A percentile compares a stretch with the other conserved stretches of the same genome.
Evolutionary conservation across 2,113 vertebrate species (phyloP).

Genomic region (Melanotaenia duboulayi): DNA sequence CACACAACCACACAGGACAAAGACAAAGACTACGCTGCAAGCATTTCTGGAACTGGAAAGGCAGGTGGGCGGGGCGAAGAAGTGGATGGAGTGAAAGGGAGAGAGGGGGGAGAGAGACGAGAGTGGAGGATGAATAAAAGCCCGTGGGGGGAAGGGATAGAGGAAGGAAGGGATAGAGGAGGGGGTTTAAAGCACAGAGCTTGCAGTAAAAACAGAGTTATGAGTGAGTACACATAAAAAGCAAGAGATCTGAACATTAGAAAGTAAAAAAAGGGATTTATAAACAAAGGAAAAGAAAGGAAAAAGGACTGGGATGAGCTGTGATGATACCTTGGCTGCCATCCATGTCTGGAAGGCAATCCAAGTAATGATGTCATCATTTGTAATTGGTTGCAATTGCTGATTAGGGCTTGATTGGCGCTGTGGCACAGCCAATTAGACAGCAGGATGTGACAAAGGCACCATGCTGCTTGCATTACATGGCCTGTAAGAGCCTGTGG

Average conservation of each 20-base stretch:
- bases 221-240: background rate
- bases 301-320: constrained; percentile 4
- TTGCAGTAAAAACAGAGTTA: constrained; percentile 22
- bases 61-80: constrained; percentile 63
- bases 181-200: constrained; percentile 33
- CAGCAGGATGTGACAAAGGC: constrained; percentile 20
- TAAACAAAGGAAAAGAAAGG: background rate
- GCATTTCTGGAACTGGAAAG: constrained; percentile 52
- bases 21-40: constrained; percentile 68
- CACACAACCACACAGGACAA: constrained; percentile 12
- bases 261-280: background rate
- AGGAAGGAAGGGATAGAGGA: constrained; percentile 1
- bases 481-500: background rate
- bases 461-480: background rate
- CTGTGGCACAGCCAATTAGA: constrained; percentile 51
- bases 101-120: constrained; percentile 39
- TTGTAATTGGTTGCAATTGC: constrained; percentile 60
- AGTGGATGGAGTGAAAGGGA: constrained; percentile 57
- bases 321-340: constrained; percentile 15
- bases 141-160: constrained; percentile 33
- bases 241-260: background rate
- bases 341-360: constrained; percentile 26
- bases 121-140: constrained; percentile 59
- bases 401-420: constrained; percentile 50
- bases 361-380: constrained; percentile 70